phyloP scores from a whole-genome alignment of 2,888 invertebrate species.

The Pachliopta kotzebuea region DNA sequence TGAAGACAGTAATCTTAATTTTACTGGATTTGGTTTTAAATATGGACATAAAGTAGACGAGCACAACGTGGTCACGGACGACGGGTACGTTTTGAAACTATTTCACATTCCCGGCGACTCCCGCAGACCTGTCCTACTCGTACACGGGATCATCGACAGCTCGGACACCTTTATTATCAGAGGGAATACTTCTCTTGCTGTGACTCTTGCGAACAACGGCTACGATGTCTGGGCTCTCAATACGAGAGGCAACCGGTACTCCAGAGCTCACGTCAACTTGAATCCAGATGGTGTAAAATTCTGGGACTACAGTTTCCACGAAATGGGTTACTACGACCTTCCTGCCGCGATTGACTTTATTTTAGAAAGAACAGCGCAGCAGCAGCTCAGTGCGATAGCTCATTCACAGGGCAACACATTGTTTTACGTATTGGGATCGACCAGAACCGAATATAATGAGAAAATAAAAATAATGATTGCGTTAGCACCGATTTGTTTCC shows the following conservation, averaged over 20 bases:
- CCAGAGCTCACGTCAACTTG: slow-evolving; percentile 67
- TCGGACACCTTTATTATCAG: slow-evolving; percentile 46
- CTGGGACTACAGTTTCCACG: slow-evolving; percentile 83
- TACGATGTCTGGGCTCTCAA: slow-evolving; percentile 66
- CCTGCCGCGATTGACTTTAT: slow-evolving; percentile 78
- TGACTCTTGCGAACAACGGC: slow-evolving; percentile 61
- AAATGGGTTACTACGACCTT: slow-evolving; percentile 84
- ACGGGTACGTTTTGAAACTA: slow-evolving; percentile 36
- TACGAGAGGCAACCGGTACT: slow-evolving; percentile 81
- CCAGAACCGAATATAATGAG: slow-evolving; percentile 74
- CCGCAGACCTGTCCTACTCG: slow-evolving; percentile 24
- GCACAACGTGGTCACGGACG: slow-evolving; percentile 37
- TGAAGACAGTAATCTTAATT: slow-evolving; percentile 2
- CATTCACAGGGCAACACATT: slow-evolving; percentile 83
- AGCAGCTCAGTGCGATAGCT: slow-evolving; percentile 81
- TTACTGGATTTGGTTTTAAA: slow-evolving; percentile 28
- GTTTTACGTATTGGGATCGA: slow-evolving; percentile 74
- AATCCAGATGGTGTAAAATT: slow-evolving; percentile 55
- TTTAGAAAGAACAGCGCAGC: slow-evolving; percentile 59
- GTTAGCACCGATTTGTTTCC: slow-evolving; percentile 77
- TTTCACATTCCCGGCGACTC: slow-evolving; percentile 33
- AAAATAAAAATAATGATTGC: slow-evolving; percentile 74
- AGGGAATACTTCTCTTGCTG: slow-evolving; percentile 41
- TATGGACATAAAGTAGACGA: slow-evolving; percentile 34
- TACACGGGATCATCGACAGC: slow-evolving; percentile 38